Evolutionary conservation across 2,888 invertebrate species (phyloP).

Genomic region (Scaptomyza parva): DNA sequence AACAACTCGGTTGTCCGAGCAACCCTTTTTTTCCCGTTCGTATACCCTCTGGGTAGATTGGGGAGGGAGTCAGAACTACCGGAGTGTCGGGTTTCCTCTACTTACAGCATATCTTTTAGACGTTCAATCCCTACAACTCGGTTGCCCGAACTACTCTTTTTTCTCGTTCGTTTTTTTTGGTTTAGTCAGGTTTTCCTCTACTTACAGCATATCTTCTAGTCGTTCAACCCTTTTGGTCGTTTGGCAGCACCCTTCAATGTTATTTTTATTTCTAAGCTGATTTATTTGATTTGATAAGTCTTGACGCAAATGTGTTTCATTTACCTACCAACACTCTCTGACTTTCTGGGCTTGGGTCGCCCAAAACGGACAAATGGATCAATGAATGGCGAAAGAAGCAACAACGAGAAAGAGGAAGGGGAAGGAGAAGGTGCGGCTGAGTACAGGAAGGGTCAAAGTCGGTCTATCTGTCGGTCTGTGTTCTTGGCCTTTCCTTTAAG

Average conservation of each 20-base stretch:
- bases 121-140: too few relatives aligned
- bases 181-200: too few relatives aligned
- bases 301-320: constrained; percentile 72
- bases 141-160: too few relatives aligned
- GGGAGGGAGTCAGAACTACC: too few relatives aligned
- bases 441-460: background rate
- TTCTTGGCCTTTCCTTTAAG: constrained; percentile 27
- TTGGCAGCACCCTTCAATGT: background rate
- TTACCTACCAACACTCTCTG: constrained; percentile 40
- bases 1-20: too few relatives aligned
- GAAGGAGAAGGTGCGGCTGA: constrained; percentile 10
- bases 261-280: constrained; percentile 44
- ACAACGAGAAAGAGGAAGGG: background rate
- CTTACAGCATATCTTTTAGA: too few relatives aligned
- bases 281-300: constrained; percentile 74
- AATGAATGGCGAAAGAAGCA: background rate
- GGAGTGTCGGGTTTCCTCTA: too few relatives aligned
- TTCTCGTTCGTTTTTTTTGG: too few relatives aligned
- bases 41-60: too few relatives aligned
- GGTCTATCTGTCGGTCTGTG: constrained; percentile 16
- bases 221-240: too few relatives aligned
- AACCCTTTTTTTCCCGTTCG: too few relatives aligned
- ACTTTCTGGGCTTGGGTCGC: constrained; percentile 5
- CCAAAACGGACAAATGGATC: constrained; percentile 1
- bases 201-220: constrained; percentile 4